Evolutionary conservation across 2,888 invertebrate genomes (phyloP).

Genomic region (Adelognathus sp.): DNA sequence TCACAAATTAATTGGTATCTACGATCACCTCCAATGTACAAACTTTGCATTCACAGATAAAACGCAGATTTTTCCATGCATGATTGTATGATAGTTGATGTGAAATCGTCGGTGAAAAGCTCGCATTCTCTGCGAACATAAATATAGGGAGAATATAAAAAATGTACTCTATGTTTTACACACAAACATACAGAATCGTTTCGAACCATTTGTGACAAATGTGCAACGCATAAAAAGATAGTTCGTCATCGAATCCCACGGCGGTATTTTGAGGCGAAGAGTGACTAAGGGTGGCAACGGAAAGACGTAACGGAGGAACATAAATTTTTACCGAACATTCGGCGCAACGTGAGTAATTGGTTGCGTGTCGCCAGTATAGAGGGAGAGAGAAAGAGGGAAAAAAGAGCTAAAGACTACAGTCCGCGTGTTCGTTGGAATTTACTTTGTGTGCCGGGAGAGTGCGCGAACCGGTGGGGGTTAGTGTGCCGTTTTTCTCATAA

Average conservation of each 20-base stretch:
- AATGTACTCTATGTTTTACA: too few relatives aligned
- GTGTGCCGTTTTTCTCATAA: constrained; percentile 41
- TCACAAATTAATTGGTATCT: too few relatives aligned
- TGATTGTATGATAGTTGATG: too few relatives aligned
- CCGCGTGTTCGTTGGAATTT: constrained; percentile 43
- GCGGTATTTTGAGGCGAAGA: constrained; percentile 28
- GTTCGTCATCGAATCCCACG: constrained; percentile 47
- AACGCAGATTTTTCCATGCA: too few relatives aligned
- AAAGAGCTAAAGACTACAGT: constrained; percentile 4
- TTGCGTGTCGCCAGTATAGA: constrained; percentile 41
- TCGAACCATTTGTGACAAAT: constrained; percentile 5
- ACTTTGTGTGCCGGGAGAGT: constrained; percentile 21
- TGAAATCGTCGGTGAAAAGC: too few relatives aligned
- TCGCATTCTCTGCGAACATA: background rate
- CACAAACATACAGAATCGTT: background rate
- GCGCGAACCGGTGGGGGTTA: constrained; percentile 12
- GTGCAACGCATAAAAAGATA: constrained; percentile 37
- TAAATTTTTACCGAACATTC: constrained; percentile 34
- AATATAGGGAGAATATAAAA: too few relatives aligned
- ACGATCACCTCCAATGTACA: too few relatives aligned
- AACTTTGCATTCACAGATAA: too few relatives aligned
- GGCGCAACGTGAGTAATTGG: constrained; percentile 51
- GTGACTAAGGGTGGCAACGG: background rate
- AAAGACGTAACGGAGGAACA: background rate
- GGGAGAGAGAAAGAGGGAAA: background rate